Conservation (phyloP, 2,797 vertebrate genomes). For the Mustela erminea region DNA sequence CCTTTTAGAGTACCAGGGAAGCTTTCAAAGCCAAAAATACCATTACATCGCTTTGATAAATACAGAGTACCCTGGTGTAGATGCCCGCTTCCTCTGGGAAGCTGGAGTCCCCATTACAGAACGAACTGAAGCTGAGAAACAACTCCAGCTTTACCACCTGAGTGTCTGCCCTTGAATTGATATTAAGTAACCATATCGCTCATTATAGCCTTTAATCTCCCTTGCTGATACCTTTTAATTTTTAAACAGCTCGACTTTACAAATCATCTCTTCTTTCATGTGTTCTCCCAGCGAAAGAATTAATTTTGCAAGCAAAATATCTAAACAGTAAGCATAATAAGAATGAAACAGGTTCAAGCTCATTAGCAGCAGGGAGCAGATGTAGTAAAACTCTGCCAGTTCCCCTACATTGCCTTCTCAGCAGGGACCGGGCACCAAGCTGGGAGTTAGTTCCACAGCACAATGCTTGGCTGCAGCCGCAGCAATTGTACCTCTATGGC, state of each 20-base stretch:
- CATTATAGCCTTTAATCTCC: slow-evolving; percentile 86
- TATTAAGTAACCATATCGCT: slow-evolving; percentile 82
- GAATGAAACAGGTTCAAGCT: slow-evolving; percentile 96
- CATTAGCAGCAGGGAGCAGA: slow-evolving; percentile 96
- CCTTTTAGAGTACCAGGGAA: background rate
- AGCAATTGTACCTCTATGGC: slow-evolving; percentile 89
- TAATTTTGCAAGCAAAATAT: slow-evolving; percentile 92
- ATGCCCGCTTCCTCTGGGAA: background rate
- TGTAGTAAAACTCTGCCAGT: slow-evolving; percentile 94
- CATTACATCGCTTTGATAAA: background rate
- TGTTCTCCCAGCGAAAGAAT: slow-evolving; percentile 88
- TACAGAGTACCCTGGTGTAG: background rate
- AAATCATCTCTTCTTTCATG: slow-evolving; percentile 88
- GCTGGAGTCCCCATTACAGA: background rate
- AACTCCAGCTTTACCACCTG: slow-evolving; percentile 63
- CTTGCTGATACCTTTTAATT: slow-evolving; percentile 87
- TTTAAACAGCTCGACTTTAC: slow-evolving; percentile 87
- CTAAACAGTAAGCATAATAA: slow-evolving; percentile 96
- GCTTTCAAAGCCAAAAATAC: background rate
- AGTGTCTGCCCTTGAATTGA: slow-evolving; percentile 76
- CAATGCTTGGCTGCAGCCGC: slow-evolving; percentile 86
- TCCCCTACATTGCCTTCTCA: slow-evolving; percentile 98
- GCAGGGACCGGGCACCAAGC: slow-evolving; percentile 93
- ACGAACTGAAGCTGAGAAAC: background rate
- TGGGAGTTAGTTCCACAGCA: slow-evolving; percentile 88